Base-by-base conservation (phyloP, 2,888 invertebrate genomes). In the Dicroscelio sp. region DNA sequence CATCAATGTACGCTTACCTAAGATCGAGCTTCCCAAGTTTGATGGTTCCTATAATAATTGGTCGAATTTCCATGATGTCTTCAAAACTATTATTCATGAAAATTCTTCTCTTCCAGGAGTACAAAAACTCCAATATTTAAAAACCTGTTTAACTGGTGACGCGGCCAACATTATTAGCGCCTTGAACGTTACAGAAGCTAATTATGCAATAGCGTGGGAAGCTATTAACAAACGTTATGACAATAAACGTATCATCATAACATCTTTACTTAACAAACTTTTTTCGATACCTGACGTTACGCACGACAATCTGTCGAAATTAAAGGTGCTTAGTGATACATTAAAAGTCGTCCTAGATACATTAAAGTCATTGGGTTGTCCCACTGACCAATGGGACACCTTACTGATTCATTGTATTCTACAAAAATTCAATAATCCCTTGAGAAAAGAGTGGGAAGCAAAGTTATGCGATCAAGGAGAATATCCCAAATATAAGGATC, bases 251-350 rank as follows among this genome's bases (percentile, higher is more conserved):
- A 33, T 76, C 23, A 58, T 76, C 6, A 35, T 58, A 12, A 35
- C 75, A 20, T 58, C 58, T 6, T 31, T 58, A 12, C 58, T 76
- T 12, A 76, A 58, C 31, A 76, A 58, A 23, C 55, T 76, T 25
- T 25, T 38, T 25, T 12, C 58, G 4, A 2, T 58, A 5, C 35
- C 58, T 20, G 14, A 58, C 4, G 58, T 76, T 6, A 23, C 8
- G 20, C n/a, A 30, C 2, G 73, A 73, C 14, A 52, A 52, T 3
- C 10, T 73, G 3, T 6, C 20, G 12, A 52, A 52, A 31, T 2
- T 73, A 2, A 52, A 52, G 3, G 5, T 20, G 23, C 3, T 52
- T 1, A 10, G 38, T 31, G 31, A 31, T 31, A 31, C 52, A 20
- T 1, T n/a, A 4, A 5, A 2, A 2, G 17, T 17, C 0, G 52